Evolutionary conservation across 2,797 vertebrate species (phyloP), one percentile per base, ranked within the genome.

Genomic region (Rhinoraja longicauda): DNA sequence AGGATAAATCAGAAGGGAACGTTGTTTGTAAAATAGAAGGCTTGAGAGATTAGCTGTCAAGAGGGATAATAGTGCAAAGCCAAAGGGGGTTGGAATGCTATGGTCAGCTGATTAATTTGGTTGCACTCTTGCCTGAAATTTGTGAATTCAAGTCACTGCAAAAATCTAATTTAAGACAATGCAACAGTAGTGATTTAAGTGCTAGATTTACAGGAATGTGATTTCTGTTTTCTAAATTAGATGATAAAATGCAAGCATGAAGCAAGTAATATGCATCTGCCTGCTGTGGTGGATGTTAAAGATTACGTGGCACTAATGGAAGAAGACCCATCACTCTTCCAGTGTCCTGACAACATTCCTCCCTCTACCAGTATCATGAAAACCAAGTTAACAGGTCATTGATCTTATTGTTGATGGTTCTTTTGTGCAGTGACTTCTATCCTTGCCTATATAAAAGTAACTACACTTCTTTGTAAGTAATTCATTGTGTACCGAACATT

Each of bases 71-170:
- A 73, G 70, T 73, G 70, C 70, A 73, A 73, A 73, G 70, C 19
- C 70, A 73, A 73, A 73, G 70, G 21, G 70, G 70, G 70, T 73
- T 73, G 70, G 70, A 21, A 24, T 67, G 21, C 6, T 32, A 36
- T 64, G 32, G n/a, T 67, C 62, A 88, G 84, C 84, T 67, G 84
- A 67, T 67, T 88, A 17, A 88, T 36, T 67, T 88, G 59, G 59
- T 64, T 64, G 57, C 84, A 64, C 29, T 88, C 29, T 64, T 2
- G 17, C 19, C 84, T 67, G 59, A 67, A 36, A 10, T 32, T 67
- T 88, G 15, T 88, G 59, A 62, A 9, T 64, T 88, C 84, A 67
- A 26, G 76, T 67, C 84, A 8, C 29, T 84, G 24, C 84, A 67
- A 88, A n/a, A 88, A 88, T 88, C 17, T 67, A 67, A 36, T 67